Base-by-base conservation (phyloP, 2,888 invertebrate species). In the Cosmorhoe ocellata region DNA sequence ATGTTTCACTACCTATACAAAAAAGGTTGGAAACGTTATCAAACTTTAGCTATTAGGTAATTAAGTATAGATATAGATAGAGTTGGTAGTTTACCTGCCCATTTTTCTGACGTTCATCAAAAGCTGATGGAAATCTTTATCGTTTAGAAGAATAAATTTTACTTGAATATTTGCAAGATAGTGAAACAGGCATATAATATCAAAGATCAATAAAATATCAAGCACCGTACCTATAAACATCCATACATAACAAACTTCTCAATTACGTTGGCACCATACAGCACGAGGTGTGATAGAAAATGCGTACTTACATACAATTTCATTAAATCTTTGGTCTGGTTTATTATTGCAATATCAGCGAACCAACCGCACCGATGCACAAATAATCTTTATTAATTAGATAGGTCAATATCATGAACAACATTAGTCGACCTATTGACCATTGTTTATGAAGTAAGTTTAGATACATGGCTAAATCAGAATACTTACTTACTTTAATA, bases 301-400 rank as follows among this genome's bases (percentile, higher is more conserved):
- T 74, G 74, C 71, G 72, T 68, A 79, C 68, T 6, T 7, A 18
- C 18, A 54, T 55, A 64, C 74, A 70, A 71, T 74, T 76, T 71
- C 62, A 63, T 62, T 57, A 51, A 77, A 77, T 86, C 87, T 86
- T 87, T 87, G 87, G 87, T 84, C 78, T 82, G 77, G 67, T 72
- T 74, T 76, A 66, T 76, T 77, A 80, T 78, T 76, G 76, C 74
- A 68, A 74, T 71, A 74, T 68, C 58, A 71, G 58, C 68, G 69
- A 69, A 73, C 71, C 41, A 39, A 37, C 18, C 48, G 51, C 53
- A 1, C 5, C 58, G 45, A 33, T 37, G 42, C 54, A 42, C 50
- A 50, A 57, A 42, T 45, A 60, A 61, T 47, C 56, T 58, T 58
- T 8, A n/a, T n/a, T n/a, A n/a, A n/a, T n/a, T n/a, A 62, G 47